Base-by-base conservation (phyloP, 2,113 vertebrate species). In the Bufo bufo region DNA sequence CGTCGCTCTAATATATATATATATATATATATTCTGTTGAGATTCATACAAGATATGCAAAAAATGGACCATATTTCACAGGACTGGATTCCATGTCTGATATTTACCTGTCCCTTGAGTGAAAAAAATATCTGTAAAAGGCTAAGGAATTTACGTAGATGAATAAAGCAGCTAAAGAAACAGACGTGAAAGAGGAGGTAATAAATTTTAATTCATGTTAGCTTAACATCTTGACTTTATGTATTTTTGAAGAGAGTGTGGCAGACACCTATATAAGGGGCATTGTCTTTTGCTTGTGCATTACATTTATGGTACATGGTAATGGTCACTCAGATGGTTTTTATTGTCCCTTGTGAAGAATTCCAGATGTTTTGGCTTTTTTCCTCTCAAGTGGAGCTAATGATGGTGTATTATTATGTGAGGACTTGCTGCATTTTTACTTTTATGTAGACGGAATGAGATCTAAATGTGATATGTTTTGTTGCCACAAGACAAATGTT, bases 111-210 rank as follows among this genome's bases (percentile, higher is more conserved):
- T 90, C 90, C 86, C 65, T 23, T 91, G 66, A 1, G 63, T 66
- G 92, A 74, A 47, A 78, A 50, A 78, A 90, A 79, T 84, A 92
- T 90, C 90, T 86, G 71, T 91, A 92, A 94, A 92, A 33, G 84
- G 45, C 12, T 81, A 85, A 94, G 85, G 91, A 94, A 94, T 94
- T 90, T 91, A 87, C 82, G n/a, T n/a, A 91, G 87, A 84, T 72
- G 86, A 78, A 87, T 33, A 66, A 82, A 82, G 59, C 52, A 59
- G 45, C 14, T 49, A 63, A 17, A 16, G 45, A 13, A 19, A 82
- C 50, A 43, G 4, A n/a, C 61, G 50, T 65, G 16, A n/a, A n/a
- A 43, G 16, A 82, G 9, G 45, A 10, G 4, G 59, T 65, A 49
- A 50, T 11, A 66, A 23, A 65, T 45, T 49, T 2, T 79, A 43